Conservation (phyloP, 2,113 vertebrate species). For the Amia ocellicauda region DNA sequence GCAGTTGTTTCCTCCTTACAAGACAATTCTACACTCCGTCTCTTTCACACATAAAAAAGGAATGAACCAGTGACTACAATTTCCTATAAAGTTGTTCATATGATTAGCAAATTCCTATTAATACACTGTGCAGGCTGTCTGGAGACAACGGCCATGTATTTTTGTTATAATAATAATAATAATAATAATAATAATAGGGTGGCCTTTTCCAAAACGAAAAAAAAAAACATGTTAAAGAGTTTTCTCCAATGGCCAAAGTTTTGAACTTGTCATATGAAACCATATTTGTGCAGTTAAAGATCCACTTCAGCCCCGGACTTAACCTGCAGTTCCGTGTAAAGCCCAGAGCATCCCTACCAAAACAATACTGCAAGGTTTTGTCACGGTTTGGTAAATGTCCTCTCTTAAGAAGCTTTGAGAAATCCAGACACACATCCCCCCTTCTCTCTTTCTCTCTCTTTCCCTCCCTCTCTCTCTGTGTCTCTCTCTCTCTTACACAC, state of each 20-base stretch:
- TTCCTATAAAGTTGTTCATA: no score
- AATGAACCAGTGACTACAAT: no score
- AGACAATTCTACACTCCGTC: no score
- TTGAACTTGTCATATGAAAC: no score
- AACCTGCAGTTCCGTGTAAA: constrained; percentile 52
- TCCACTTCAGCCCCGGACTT: constrained; percentile 68
- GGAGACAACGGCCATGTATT: no score
- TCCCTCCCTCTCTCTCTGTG: constrained; percentile 69
- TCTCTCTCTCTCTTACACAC: constrained; percentile 23
- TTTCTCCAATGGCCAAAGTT: neutral
- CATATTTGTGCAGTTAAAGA: constrained; percentile 26
- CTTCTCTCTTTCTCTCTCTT: constrained; percentile 82
- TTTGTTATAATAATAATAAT: no score
- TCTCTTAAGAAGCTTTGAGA: constrained; percentile 97
- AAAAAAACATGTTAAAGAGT: neutral
- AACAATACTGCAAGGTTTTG: constrained; percentile 93
- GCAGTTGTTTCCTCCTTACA: no score
- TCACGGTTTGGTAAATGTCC: constrained; percentile 97
- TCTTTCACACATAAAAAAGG: no score
- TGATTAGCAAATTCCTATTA: no score
- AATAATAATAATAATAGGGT: no score
- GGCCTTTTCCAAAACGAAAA: no score
- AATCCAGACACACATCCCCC: constrained; percentile 86
- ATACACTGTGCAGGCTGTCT: no score
- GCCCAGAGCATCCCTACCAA: constrained; percentile 63